Percentiles rank a stretch among this genome's conserved stretches.
phyloP scores from a whole-genome alignment of 64 coral and sea anemone genomes.

The Pocillopora verrucosa region DNA sequence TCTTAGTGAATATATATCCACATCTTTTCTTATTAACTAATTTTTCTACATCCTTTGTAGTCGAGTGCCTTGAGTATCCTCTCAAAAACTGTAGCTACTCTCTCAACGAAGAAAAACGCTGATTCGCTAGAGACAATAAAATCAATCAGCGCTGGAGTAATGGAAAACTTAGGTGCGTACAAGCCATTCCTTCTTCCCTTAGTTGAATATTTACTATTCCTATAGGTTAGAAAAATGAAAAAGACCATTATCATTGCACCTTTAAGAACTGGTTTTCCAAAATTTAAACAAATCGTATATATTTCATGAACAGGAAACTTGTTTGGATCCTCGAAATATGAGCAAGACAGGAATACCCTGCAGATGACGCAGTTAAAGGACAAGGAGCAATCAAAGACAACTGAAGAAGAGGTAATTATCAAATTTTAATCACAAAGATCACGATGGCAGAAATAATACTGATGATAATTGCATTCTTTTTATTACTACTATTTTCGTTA shows the following conservation, averaged over 20 bases:
- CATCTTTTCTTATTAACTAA: background rate
- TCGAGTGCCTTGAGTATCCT: background rate
- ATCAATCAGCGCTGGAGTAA: background rate
- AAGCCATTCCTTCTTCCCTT: background rate
- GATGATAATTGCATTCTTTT: no score
- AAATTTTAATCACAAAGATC: background rate
- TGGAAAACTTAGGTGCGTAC: constrained; percentile 10
- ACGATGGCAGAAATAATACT: background rate
- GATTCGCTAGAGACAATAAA: background rate
- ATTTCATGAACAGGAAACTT: constrained; percentile 9
- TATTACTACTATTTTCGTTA: no score
- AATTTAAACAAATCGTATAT: background rate
- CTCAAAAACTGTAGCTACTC: background rate
- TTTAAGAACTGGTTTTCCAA: background rate
- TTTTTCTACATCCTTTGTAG: background rate
- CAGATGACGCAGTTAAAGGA: background rate
- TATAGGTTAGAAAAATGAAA: no score
- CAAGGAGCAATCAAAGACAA: background rate
- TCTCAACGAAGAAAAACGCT: background rate
- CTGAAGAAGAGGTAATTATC: background rate
- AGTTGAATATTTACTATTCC: no score
- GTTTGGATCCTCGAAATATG: constrained; percentile 24
- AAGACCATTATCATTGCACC: no score
- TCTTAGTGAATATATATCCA: no score
- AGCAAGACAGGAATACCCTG: background rate